These are phyloP conservation scores for Mormyrus lacerda DNA, from an alignment of 2,113 vertebrate species.

Conservation along the genomic window DNA sequence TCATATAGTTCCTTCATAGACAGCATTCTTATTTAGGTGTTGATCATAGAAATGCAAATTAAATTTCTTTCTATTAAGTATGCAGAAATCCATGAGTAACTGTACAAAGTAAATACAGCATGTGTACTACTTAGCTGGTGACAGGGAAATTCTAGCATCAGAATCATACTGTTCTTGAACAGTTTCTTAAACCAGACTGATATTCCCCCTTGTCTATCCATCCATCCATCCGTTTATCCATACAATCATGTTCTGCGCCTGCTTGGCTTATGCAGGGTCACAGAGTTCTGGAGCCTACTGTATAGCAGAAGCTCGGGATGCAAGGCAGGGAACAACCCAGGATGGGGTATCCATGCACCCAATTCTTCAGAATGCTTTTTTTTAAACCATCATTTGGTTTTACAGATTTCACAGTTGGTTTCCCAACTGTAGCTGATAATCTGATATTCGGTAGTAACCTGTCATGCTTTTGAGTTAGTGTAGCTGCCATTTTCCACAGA, in stretches of 20 bases:
- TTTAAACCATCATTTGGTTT: neutral
- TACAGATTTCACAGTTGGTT: neutral
- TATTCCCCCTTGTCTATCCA: neutral
- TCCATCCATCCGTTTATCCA: neutral
- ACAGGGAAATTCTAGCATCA: neutral
- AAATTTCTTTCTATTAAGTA: neutral
- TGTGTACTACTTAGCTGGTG: neutral
- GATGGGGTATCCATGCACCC: neutral
- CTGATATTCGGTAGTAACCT: neutral
- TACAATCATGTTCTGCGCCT: neutral
- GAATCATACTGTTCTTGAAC: neutral
- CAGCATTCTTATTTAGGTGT: conserved; percentile 9
- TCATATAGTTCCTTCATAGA: conserved; percentile 17
- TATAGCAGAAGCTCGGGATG: neutral
- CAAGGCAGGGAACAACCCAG: neutral
- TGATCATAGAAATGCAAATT: neutral
- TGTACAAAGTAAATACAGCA: neutral
- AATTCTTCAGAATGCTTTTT: neutral
- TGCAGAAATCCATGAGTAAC: neutral
- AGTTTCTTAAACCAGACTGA: neutral
- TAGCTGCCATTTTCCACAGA: conserved; percentile 3
- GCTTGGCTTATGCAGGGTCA: neutral
- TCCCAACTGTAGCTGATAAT: neutral
- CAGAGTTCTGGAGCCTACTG: neutral
- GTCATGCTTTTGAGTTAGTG: neutral